Evolutionary conservation across 2,888 invertebrate species (phyloP).

Genomic region (Tribolium freemani): DNA sequence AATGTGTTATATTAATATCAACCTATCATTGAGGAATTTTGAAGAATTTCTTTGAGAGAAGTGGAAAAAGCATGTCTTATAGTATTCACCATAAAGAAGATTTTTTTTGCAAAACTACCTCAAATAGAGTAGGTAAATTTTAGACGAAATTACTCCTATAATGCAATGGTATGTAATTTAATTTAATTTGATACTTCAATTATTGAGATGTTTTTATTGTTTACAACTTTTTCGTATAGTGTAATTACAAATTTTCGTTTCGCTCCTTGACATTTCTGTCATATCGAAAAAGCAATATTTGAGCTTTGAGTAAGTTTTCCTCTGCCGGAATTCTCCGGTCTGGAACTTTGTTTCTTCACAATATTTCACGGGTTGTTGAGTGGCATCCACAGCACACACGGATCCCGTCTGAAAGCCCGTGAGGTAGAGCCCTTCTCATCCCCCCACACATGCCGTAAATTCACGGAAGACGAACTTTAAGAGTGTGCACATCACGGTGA

Average conservation of each 20-base stretch:
- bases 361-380: slow-evolving; percentile 48
- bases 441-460: slow-evolving; percentile 35
- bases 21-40: too few relatives aligned
- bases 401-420: slow-evolving; percentile 13
- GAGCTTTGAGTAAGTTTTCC: not conserved
- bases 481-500: slow-evolving; percentile 37
- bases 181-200: too few relatives aligned
- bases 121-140: too few relatives aligned
- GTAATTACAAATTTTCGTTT: not conserved
- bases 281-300: slow-evolving; percentile 1
- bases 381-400: slow-evolving; percentile 31
- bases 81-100: too few relatives aligned
- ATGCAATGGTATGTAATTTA: too few relatives aligned
- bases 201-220: too few relatives aligned
- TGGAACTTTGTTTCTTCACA: slow-evolving; percentile 18
- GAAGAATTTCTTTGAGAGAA: too few relatives aligned
- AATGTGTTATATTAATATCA: too few relatives aligned
- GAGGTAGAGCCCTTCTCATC: slow-evolving; percentile 19
- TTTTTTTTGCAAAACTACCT: too few relatives aligned
- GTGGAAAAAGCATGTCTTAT: too few relatives aligned
- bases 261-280: not conserved
- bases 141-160: too few relatives aligned
- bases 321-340: not conserved
- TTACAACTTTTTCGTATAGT: too few relatives aligned
- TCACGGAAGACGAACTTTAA: slow-evolving; percentile 45